Base-by-base conservation (phyloP, 2,888 invertebrate genomes). In the Acronicta leporina region DNA sequence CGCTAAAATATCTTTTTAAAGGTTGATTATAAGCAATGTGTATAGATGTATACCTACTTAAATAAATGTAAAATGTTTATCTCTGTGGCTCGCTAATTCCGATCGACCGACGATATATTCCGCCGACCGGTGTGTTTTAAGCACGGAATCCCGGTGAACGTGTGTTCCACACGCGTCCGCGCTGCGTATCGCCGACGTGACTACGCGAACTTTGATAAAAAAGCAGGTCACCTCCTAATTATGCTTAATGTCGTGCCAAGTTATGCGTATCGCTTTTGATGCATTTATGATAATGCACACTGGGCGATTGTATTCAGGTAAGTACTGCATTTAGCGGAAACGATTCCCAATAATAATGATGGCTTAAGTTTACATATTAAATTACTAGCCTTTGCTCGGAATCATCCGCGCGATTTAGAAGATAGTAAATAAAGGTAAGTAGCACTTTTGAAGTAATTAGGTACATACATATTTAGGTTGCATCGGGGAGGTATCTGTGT, bases 181-280 rank as follows among this genome's bases (percentile, higher is more conserved):
- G 83, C 80, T 69, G 74, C 71, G 72, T 82, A 85, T 84, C 78
- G 63, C 55, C 75, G 56, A 73, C 76, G 68, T 70, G 79, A 85
- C 76, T 33, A 11, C 33, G 68, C 71, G 78, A 85, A 81, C 83
- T 84, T 85, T 85, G 86, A 87, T 88, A 89, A 91, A 88, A 87
- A 91, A 88, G 83, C 91, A 77, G 91, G 92, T 90, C 89, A 87
- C 70, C 85, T 84, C 86, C 89, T 89, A 87, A 91, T 90, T 91
- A 92, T 88, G 84, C 83, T 86, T 82, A 85, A 88, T 86, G 86
- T 81, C 80, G 81, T 82, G 87, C 88, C 87, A 90, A 89, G 85
- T 89, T 88, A 87, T 87, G 83, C 87, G 83, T 83, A 82, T 84
- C 80, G 82, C 74, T 87, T 85, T 80, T 86, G 85, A 87, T 87